A percentile compares a stretch with the other conserved stretches of the same genome.
phyloP scores from a whole-genome alignment of 2,113 vertebrate genomes.

The Ailurus styani region DNA sequence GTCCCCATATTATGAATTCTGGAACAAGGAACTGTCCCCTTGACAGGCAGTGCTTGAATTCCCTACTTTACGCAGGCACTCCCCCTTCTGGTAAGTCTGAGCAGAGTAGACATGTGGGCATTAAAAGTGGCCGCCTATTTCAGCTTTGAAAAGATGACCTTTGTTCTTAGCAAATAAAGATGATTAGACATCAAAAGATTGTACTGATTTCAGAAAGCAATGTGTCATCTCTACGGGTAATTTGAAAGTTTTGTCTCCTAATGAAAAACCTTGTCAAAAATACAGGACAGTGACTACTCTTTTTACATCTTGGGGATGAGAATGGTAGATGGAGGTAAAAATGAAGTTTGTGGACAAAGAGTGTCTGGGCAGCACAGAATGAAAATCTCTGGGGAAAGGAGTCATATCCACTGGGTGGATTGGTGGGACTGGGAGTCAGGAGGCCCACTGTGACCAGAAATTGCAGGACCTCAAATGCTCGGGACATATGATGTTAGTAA shows the following conservation, averaged over 20 bases:
- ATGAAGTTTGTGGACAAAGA: not conserved
- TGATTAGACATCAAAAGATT: not conserved
- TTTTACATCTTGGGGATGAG: not conserved
- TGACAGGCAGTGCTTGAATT: not conserved
- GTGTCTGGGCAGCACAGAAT: too few species aligned
- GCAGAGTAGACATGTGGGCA: not conserved
- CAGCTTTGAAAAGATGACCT: not conserved
- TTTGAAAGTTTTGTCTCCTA: not conserved
- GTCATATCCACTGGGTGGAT: not conserved
- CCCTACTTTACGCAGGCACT: not conserved
- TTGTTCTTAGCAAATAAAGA: not conserved
- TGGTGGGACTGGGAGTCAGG: not conserved
- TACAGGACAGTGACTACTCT: not conserved
- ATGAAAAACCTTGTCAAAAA: not conserved
- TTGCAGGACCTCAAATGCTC: not conserved
- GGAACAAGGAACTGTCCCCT: not conserved
- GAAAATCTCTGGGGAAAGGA: not conserved
- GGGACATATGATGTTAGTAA: not conserved
- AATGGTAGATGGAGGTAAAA: not conserved
- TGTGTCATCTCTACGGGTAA: not conserved
- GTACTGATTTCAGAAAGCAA: not conserved
- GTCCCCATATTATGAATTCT: not conserved
- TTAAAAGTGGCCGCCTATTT: not conserved
- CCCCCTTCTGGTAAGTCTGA: conserved; percentile 47
- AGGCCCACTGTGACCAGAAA: not conserved